phyloP scores from a whole-genome alignment of 2,888 invertebrate genomes.

The Cryptus viduatorius region DNA sequence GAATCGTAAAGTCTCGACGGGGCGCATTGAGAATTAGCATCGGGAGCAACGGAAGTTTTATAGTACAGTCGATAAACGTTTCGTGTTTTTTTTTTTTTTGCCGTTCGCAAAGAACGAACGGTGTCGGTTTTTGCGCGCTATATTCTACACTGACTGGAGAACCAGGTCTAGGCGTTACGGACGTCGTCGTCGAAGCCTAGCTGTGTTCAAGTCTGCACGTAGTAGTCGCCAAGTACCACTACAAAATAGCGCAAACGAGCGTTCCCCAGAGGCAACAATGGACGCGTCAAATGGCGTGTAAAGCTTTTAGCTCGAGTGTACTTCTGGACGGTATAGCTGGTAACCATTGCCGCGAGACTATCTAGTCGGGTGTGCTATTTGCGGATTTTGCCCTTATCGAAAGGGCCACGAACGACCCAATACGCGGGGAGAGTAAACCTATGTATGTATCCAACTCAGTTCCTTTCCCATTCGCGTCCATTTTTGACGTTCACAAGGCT shows the following conservation, averaged over 20 bases:
- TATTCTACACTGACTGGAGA: conserved; percentile 40
- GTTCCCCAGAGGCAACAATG: conserved; percentile 67
- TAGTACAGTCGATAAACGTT: conserved; percentile 19
- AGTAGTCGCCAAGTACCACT: conserved; percentile 54
- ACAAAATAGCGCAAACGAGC: conserved; percentile 70
- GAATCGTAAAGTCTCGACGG: conserved; percentile 10
- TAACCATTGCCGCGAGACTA: conserved; percentile 50
- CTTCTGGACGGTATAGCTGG: conserved; percentile 37
- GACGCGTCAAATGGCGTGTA: conserved; percentile 74
- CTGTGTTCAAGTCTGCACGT: neutral
- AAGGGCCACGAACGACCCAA: conserved; percentile 42
- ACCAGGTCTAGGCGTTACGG: neutral
- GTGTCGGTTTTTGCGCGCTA: neutral
- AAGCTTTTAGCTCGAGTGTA: conserved; percentile 74
- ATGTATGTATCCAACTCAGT: too few species aligned
- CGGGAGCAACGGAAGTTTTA: conserved; percentile 24
- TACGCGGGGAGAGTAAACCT: too few species aligned
- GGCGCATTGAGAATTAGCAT: conserved; percentile 25
- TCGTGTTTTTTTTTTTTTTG: neutral
- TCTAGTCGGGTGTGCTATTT: conserved; percentile 66
- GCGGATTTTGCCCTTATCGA: conserved; percentile 71
- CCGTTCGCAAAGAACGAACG: neutral
- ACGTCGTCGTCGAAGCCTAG: neutral
- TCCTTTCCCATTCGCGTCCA: too few species aligned
- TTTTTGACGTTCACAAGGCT: neutral